phyloP scores from a whole-genome alignment of 2,113 vertebrate genomes.

The Morone chrysops region DNA sequence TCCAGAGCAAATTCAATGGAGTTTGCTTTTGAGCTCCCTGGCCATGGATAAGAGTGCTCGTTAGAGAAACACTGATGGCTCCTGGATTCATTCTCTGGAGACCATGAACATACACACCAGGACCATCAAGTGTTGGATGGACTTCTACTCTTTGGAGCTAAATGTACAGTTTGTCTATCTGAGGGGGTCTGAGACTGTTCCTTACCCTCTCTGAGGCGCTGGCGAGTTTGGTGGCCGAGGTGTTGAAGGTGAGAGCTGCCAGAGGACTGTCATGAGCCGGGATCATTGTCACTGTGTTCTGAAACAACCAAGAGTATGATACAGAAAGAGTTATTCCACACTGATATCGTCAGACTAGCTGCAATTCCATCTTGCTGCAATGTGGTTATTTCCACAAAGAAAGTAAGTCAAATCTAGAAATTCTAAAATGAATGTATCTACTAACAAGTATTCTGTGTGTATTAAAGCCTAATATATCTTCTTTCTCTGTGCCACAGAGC shows the following conservation, averaged over 20 bases:
- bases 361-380: background rate
- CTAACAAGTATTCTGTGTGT: too few relatives aligned
- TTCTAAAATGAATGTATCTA: too few relatives aligned
- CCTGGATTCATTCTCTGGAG: background rate
- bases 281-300: conserved; percentile 96
- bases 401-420: background rate
- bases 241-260: conserved; percentile 93
- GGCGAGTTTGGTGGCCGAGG: conserved; percentile 93
- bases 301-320: conserved; percentile 30
- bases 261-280: conserved; percentile 96
- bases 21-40: background rate
- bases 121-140: background rate
- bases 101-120: background rate
- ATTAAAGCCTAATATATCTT: too few relatives aligned
- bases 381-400: too few relatives aligned
- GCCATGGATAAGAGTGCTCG: background rate
- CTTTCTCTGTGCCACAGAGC: too few relatives aligned
- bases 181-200: background rate
- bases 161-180: background rate
- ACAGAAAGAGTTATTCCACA: background rate
- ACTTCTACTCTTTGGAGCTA: background rate
- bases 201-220: conserved; percentile 96
- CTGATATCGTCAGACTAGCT: background rate
- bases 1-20: background rate
- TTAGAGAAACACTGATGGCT: background rate